Evolutionary conservation across 1,140 invertebrate species (phyloP), one percentile per base, ranked within the genome.

Genomic region (Lithobius niger): DNA sequence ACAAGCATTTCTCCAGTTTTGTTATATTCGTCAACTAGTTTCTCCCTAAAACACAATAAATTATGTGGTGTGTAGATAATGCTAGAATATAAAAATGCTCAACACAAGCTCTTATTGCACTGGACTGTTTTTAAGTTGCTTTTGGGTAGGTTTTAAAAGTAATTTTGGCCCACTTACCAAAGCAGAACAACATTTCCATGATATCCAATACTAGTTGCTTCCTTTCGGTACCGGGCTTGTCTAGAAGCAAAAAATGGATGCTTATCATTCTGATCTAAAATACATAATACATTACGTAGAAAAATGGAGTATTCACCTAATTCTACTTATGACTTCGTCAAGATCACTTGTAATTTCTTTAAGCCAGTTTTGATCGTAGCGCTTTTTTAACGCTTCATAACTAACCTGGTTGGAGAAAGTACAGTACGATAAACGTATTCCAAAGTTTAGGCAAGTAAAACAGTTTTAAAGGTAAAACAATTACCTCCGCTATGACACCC

Each of bases 401-500:
- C 69, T 74, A 2, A 78, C 71, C 76, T 78, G 42, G 10, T 40
- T 13, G 10, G 31, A 40, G 31, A 40, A 13, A 40, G 10, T 40
- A 40, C 10, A 40, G n/a, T n/a, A n/a, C n/a, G n/a, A n/a, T n/a
- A n/a, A n/a, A n/a, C n/a, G n/a, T n/a, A n/a, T n/a, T n/a, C n/a
- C n/a, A 60, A 58, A 57, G 26, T 4, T 31, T 21, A 2, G 21
- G 1, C 16, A 24, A 19, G 13, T 36, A 48, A 4, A 27, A 25
- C n/a, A n/a, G n/a, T n/a, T n/a, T 36, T 36, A 45, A 45, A 45
- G 22, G 22, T 45, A 4, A 19, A 4, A 10, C 19, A n/a, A n/a
- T n/a, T 61, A 83, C 80, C 71, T 83, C 81, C 18, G 81, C 81
- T 57, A 83, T 76, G 13, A 83, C 78, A 25, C 79, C 80, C 44